Evolutionary conservation across 2,113 vertebrate species (phyloP).

Genomic region (Heteronetta atricapilla): DNA sequence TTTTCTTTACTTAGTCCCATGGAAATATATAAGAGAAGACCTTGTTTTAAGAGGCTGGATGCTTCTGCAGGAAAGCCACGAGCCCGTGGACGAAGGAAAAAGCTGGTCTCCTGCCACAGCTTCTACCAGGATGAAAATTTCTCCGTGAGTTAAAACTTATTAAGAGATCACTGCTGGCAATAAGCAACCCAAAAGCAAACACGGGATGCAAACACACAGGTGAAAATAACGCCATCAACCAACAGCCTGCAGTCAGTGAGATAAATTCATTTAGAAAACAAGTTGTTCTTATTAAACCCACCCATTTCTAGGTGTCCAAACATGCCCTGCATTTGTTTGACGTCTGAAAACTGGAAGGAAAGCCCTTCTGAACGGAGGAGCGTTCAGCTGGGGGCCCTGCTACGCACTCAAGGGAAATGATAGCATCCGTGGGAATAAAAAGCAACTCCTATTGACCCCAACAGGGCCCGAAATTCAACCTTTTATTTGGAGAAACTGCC

Average conservation of each 20-base stretch:
- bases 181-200: neutral
- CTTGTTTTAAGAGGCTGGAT: too few species aligned
- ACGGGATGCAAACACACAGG: rapidly evolving
- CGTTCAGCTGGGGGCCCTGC: neutral
- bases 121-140: neutral
- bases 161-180: too few species aligned
- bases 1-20: too few species aligned
- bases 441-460: neutral
- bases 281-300: neutral
- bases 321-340: neutral
- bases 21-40: too few species aligned
- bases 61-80: neutral
- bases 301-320: neutral
- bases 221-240: neutral
- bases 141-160: neutral
- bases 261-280: neutral
- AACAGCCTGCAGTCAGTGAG: neutral
- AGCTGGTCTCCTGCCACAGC: neutral
- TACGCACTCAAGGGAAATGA: neutral
- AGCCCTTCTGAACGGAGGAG: neutral
- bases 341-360: neutral
- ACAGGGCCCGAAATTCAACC: neutral
- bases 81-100: rapidly evolving
- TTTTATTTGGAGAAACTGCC: neutral
- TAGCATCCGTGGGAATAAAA: neutral